A percentile compares a stretch with the other conserved stretches of the same genome.
phyloP scores from a whole-genome alignment of 2,888 invertebrate genomes.

The Cetonia aurata region DNA sequence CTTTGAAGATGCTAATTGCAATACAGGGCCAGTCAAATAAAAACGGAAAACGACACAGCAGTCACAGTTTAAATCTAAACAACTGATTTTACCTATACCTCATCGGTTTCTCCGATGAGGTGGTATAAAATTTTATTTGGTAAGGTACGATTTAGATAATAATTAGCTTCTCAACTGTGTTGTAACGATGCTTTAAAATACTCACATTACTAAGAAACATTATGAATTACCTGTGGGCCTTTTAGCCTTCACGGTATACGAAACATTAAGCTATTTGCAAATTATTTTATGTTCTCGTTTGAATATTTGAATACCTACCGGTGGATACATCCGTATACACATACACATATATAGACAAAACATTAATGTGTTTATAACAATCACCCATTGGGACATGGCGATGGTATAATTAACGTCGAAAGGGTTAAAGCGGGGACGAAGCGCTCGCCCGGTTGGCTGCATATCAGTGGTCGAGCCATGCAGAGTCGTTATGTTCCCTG shows the following conservation, averaged over 20 bases:
- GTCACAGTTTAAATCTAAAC: too few relatives aligned
- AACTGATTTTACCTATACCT: too few relatives aligned
- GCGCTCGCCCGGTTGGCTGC: slow-evolving; percentile 46
- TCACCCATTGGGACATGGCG: slow-evolving; percentile 41
- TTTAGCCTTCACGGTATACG: background rate
- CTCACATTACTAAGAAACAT: too few relatives aligned
- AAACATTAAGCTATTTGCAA: slow-evolving; percentile 25
- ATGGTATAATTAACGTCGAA: slow-evolving; percentile 43
- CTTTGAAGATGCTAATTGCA: too few relatives aligned
- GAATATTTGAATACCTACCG: background rate
- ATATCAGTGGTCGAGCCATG: slow-evolving; percentile 38
- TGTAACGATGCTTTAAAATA: too few relatives aligned
- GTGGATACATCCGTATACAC: background rate
- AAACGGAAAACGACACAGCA: too few relatives aligned
- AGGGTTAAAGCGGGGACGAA: slow-evolving; percentile 50
- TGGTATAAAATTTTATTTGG: too few relatives aligned
- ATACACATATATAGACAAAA: slow-evolving; percentile 24
- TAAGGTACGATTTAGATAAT: too few relatives aligned
- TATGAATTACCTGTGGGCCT: background rate
- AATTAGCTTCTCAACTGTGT: too few relatives aligned
- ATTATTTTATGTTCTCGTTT: slow-evolving; percentile 2
- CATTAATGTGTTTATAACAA: slow-evolving; percentile 46
- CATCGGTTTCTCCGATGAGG: too few relatives aligned
- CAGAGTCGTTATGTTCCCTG: slow-evolving; percentile 47
- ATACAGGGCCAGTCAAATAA: too few relatives aligned